Base-by-base conservation (phyloP, 2,797 vertebrate genomes). In the Caiman crocodilus region DNA sequence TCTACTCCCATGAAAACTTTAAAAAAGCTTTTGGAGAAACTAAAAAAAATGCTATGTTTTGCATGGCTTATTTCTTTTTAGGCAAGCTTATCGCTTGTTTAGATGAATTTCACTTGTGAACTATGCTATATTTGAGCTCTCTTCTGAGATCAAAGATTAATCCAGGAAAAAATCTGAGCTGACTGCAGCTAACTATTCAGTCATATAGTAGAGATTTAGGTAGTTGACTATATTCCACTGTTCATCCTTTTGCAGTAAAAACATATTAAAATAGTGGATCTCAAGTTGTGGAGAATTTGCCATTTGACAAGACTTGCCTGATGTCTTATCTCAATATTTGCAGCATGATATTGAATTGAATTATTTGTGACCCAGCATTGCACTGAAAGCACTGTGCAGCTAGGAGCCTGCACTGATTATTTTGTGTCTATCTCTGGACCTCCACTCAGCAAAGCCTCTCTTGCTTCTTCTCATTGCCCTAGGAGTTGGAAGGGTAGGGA, bases 261-360 rank as follows among this genome's bases (percentile, higher is more conserved):
- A 42, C 35, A 69, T 55, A 73, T 73, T 21, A 69, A 83, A 90
- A 21, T 35, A 4, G 57, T 76, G 65, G 65, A 16, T 5, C 65
- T 35, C 10, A 35, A 35, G 11, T 18, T 69, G 30, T 18, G 11
- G 30, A 32, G 18, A 32, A 25, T 71, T 87, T 90, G 60, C 77
- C 25, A 18, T 83, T 25, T 58, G 50, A 30, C 10, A 21, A 28
- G 42, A 75, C 23, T 64, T 79, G 65, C 73, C 15, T 79, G 79
- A 50, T 67, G 58, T 77, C 81, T 16, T 86, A 69, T 30, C 67
- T 76, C 11, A 13, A 6, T 35, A 59, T 67, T 69, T 32, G 11
- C 73, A 32, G 14, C 16, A 0, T 0, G 26, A 14, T 14, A 58
- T 7, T 0, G 0, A 88, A 58, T 7, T 0, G 0, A 88, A 21